Evolutionary conservation across 2,113 vertebrate species (phyloP).

Genomic region (Ia io): DNA sequence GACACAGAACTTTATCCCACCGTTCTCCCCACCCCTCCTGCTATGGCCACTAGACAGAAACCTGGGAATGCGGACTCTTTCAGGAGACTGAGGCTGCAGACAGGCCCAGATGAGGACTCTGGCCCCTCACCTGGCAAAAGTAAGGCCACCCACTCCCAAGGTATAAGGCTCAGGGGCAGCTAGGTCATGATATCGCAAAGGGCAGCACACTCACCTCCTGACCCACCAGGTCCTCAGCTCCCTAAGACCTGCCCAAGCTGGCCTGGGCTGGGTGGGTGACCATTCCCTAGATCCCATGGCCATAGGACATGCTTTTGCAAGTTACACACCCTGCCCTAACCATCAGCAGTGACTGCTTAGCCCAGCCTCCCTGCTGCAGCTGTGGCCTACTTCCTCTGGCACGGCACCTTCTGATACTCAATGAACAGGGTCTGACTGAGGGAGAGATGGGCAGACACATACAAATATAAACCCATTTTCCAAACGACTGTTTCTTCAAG

Average conservation of each 20-base stretch:
- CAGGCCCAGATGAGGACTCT: neutral
- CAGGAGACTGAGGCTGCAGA: neutral
- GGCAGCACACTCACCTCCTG: neutral
- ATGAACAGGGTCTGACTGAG: neutral
- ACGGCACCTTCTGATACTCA: neutral
- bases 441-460: neutral
- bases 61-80: neutral
- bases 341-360: neutral
- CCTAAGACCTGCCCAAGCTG: neutral
- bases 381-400: rapidly evolving
- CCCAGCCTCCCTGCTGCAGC: rapidly evolving
- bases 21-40: neutral
- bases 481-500: neutral
- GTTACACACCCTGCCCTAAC: neutral
- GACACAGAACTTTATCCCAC: neutral
- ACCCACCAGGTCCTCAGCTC: neutral
- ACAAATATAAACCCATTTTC: neutral
- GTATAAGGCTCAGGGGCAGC: neutral
- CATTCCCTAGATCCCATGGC: neutral
- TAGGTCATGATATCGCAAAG: rapidly evolving
- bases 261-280: neutral
- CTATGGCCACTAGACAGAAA: neutral
- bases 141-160: neutral
- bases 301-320: neutral
- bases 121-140: too few species aligned